Conservation (phyloP, 2,113 vertebrate genomes). For the Anser brachyrhynchus region DNA sequence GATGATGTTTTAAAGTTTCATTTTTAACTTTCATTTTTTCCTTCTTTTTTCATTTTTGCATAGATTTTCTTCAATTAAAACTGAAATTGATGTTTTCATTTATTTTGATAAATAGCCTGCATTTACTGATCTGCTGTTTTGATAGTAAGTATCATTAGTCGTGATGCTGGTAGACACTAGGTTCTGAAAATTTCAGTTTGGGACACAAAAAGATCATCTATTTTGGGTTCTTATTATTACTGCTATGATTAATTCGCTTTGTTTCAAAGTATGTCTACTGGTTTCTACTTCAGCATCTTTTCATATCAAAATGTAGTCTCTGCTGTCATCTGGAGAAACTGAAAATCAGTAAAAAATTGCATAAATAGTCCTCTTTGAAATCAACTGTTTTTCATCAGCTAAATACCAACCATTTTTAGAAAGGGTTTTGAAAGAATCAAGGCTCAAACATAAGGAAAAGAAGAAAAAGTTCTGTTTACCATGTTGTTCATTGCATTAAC, state of each 20-base stretch:
- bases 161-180: neutral
- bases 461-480: neutral
- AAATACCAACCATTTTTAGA: neutral
- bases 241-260: neutral
- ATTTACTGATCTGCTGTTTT: neutral
- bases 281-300: neutral
- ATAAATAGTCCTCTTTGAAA: neutral
- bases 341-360: neutral
- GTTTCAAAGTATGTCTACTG: neutral
- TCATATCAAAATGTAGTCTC: neutral
- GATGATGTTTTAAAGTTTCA: neutral
- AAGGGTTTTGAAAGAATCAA: neutral
- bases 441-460: neutral
- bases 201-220: neutral
- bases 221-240: neutral
- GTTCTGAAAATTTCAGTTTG: neutral
- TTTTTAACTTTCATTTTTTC: neutral
- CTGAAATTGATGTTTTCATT: neutral
- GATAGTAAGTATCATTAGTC: neutral
- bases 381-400: neutral
- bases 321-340: neutral
- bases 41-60: neutral
- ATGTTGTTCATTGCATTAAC: neutral
- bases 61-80: neutral
- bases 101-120: neutral